phyloP scores from a whole-genome alignment of 92 coral and sea anemone genomes.

The Blastomussa wellsi region DNA sequence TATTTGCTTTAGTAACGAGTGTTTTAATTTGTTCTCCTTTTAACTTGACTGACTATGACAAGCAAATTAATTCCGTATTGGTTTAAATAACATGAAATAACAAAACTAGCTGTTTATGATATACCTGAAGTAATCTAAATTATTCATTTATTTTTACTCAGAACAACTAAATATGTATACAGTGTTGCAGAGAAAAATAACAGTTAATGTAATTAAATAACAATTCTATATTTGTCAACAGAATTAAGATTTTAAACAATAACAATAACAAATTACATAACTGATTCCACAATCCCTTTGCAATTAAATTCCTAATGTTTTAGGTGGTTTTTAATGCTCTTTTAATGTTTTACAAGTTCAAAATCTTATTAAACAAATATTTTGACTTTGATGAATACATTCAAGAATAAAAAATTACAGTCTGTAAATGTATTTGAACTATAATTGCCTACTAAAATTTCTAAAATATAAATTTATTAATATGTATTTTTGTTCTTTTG shows the following conservation, averaged over 20 bases:
- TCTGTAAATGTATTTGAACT: background rate
- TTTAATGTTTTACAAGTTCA: background rate
- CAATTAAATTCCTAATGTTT: background rate
- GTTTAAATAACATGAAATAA: background rate
- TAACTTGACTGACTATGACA: background rate
- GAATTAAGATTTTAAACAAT: too few species aligned
- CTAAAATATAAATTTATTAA: slow-evolving; percentile 27
- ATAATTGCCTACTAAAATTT: background rate
- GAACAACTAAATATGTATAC: too few species aligned
- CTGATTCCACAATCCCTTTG: background rate
- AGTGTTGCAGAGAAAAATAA: too few species aligned
- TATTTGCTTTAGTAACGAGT: background rate
- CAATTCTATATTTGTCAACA: background rate
- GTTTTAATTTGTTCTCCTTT: background rate
- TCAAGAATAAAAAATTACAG: background rate
- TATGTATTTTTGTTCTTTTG: background rate
- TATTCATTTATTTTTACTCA: too few species aligned
- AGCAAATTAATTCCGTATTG: background rate
- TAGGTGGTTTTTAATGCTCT: background rate
- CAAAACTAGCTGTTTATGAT: background rate
- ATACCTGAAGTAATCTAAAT: background rate
- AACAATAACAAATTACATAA: too few species aligned
- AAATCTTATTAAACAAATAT: background rate
- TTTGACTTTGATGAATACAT: background rate
- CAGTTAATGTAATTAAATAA: too few species aligned